Base-by-base conservation (phyloP, 1,140 invertebrate species). In the Drosophila persimilis region DNA sequence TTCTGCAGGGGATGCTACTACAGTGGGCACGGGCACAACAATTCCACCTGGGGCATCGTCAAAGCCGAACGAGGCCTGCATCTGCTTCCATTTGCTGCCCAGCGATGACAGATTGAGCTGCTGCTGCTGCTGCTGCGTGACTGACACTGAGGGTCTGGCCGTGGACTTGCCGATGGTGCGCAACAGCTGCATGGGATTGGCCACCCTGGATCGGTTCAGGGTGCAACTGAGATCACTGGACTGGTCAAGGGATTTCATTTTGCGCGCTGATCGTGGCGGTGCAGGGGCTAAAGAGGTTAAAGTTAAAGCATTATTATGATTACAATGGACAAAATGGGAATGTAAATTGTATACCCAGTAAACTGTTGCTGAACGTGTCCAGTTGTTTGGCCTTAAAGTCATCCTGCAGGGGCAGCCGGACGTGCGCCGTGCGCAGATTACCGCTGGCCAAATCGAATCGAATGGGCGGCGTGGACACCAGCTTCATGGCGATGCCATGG, bases 381-480 rank as follows among this genome's bases (percentile, higher is more conserved):
- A 78, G 76, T 7, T 74, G 77, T 50, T 78, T 73, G n/a, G 46
- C 57, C 51, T 69, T 77, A 6, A 84, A 71, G 43, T 90, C 88
- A 13, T 79, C 80, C 29, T 81, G 81, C 0, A 90, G 60, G 3
- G 89, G 84, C 31, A 90, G 44, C 11, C 89, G 84, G 2, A 88
- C 51, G 5, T 74, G 60, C 0, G 56, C 45, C 50, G 24, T 74
- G 31, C 83, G 63, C 0, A 57, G 50, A 6, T 15, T 26, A 8
- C 43, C 48, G 13, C 41, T 43, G 0, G 54, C 46, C 24, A 73
- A 7, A 8, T 90, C 86, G n/a, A 80, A 70, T 35, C 69, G 81
- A 1, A 91, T 91, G 6, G 90, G 83, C 8, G 90, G 90, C 9
- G 90, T 91, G 3, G 70, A 88, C 8, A 91, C 80, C 13, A 75